phyloP scores from a whole-genome alignment of 2,888 invertebrate genomes.

The Tholera decimalis region DNA sequence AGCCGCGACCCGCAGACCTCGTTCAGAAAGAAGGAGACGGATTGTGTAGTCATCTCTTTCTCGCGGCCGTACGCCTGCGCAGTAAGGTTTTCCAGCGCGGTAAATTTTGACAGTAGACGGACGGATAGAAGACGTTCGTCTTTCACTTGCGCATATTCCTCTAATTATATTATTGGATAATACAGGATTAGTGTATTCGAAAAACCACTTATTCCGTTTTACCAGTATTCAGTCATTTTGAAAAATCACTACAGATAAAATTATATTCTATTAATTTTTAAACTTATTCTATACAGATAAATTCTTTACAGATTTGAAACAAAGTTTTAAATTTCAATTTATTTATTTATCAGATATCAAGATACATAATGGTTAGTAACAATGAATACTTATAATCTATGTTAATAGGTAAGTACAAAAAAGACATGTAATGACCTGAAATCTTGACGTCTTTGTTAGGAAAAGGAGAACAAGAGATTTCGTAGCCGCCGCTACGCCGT shows the following conservation, averaged over 20 bases:
- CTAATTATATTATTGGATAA: background rate
- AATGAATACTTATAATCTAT: no score
- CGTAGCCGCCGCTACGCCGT: conserved; percentile 20
- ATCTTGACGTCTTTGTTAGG: no score
- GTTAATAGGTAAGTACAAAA: no score
- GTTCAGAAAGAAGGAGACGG: conserved; percentile 82
- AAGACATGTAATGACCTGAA: no score
- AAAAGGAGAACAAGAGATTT: no score
- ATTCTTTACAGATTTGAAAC: no score
- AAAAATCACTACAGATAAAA: background rate
- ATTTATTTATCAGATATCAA: no score
- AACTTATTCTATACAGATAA: background rate
- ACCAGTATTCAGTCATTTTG: background rate
- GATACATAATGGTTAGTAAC: no score
- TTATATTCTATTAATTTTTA: background rate
- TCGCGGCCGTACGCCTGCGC: conserved; percentile 82
- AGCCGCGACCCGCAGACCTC: conserved; percentile 91
- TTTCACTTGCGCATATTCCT: background rate
- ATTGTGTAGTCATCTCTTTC: conserved; percentile 69
- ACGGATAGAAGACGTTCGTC: conserved; percentile 39
- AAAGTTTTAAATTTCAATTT: no score
- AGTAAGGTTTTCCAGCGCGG: conserved; percentile 69
- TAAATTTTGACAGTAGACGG: conserved; percentile 84
- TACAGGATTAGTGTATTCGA: no score
- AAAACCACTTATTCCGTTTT: background rate